Conservation (phyloP, 1,140 invertebrate genomes). For the Apis laboriosa region DNA sequence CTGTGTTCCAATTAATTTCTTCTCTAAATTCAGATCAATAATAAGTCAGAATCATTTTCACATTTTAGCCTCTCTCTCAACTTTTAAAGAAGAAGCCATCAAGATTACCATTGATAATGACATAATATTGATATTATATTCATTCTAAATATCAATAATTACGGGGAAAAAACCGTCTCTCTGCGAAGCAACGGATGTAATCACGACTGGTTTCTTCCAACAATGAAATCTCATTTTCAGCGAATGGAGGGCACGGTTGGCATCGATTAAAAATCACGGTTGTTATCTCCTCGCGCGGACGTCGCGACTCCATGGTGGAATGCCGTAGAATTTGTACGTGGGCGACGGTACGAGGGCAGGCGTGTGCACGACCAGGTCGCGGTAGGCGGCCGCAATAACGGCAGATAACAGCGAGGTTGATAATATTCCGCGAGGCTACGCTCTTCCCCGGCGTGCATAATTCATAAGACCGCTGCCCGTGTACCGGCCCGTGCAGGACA, state of each 20-base stretch:
- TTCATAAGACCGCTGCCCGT: conserved; percentile 53
- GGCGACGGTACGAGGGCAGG: conserved; percentile 27
- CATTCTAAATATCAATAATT: not conserved
- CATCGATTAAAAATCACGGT: not conserved
- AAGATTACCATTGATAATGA: no score
- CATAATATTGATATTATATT: no score
- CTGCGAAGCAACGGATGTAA: not conserved
- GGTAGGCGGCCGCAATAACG: conserved; percentile 46
- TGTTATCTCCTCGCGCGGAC: conserved; percentile 17
- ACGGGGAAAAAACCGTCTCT: no score
- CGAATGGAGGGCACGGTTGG: not conserved
- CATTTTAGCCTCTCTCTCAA: no score
- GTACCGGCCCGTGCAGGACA: conserved; percentile 40
- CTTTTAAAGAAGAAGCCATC: no score
- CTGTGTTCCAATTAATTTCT: no score
- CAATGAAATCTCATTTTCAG: not conserved
- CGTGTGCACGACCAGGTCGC: conserved; percentile 15
- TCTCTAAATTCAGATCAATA: not conserved
- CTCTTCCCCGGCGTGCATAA: conserved; percentile 56
- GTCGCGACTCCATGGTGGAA: conserved; percentile 9
- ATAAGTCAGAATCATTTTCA: not conserved
- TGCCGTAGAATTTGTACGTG: conserved; percentile 46
- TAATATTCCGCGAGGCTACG: conserved; percentile 48
- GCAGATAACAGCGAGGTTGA: conserved; percentile 48
- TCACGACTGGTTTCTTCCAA: not conserved